A percentile compares a stretch with the other conserved stretches of the same genome.
Evolutionary conservation across 2,888 invertebrate species (phyloP).

Genomic region (Troglohyphantes excavatus): DNA sequence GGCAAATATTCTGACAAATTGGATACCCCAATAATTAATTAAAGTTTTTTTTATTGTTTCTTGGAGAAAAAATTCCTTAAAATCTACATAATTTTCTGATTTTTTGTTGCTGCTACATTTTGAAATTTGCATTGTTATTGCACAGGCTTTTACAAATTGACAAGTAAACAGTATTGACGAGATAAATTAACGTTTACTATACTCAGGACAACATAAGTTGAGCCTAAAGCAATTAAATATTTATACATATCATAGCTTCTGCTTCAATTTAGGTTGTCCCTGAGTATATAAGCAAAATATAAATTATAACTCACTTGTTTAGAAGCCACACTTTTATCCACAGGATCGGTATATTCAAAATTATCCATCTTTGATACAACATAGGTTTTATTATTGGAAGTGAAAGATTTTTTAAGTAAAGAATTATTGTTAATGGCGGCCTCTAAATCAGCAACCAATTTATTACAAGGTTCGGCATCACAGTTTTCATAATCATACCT

Average conservation of each 20-base stretch:
- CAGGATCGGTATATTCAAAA: slow-evolving; percentile 97
- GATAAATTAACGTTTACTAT: too few species aligned
- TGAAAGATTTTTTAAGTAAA: slow-evolving; percentile 83
- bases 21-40: too few species aligned
- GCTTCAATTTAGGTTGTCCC: too few species aligned
- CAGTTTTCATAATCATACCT: slow-evolving; percentile 99
- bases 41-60: too few species aligned
- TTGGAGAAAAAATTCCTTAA: too few species aligned
- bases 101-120: too few species aligned
- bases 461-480: slow-evolving; percentile 91
- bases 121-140: too few species aligned
- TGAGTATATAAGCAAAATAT: neutral
- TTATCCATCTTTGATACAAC: slow-evolving; percentile 92
- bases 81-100: too few species aligned
- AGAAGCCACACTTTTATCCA: slow-evolving; percentile 93
- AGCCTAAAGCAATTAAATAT: too few species aligned
- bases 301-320: slow-evolving; percentile 86
- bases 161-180: neutral
- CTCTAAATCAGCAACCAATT: slow-evolving; percentile 94
- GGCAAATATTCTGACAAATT: too few species aligned
- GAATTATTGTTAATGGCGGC: slow-evolving; percentile 86
- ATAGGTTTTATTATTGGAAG: slow-evolving; percentile 86
- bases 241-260: too few species aligned
- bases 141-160: neutral
- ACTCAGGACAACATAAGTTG: too few species aligned